Conservation (phyloP, 1,140 invertebrate genomes). For the Diploscapter pachys region DNA sequence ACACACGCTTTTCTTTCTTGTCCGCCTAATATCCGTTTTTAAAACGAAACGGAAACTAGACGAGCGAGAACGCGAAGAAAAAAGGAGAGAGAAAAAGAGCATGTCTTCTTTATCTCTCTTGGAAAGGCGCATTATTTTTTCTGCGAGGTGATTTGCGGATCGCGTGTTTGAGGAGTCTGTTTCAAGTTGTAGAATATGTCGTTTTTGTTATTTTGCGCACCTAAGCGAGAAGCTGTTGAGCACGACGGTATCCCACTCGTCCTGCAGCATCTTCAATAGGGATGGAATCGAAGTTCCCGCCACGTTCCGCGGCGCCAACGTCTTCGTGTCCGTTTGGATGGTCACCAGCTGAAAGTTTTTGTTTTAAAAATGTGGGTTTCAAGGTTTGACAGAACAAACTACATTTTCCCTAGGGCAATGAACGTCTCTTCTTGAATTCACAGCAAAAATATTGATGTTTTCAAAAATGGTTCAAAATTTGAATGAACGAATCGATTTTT, state of each 20-base stretch:
- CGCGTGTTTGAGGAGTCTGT: no score
- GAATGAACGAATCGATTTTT: conserved; percentile 7
- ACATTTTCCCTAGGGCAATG: neutral
- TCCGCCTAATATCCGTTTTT: no score
- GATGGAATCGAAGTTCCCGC: conserved; percentile 96
- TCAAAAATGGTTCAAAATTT: conserved; percentile 18
- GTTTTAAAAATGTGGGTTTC: neutral
- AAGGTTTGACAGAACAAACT: conserved; percentile 23
- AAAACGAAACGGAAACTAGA: no score
- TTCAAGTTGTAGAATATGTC: no score
- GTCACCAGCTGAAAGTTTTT: conserved; percentile 44
- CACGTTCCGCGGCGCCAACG: conserved; percentile 82
- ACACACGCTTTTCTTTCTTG: no score
- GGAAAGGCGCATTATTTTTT: no score
- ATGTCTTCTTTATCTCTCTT: no score
- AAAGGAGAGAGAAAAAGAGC: no score
- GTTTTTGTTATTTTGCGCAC: no score
- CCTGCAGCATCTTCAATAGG: conserved; percentile 91
- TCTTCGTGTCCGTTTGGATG: conserved; percentile 34
- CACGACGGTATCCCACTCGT: conserved; percentile 99
- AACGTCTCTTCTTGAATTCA: neutral
- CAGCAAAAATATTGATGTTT: conserved; percentile 7
- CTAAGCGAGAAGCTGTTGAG: conserved; percentile 86
- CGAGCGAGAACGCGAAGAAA: no score
- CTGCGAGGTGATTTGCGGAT: no score